Base-by-base conservation (phyloP, 30 jellyfish, hydroid and myxozoan genomes). In the Chrysaora quinquecirrha region DNA sequence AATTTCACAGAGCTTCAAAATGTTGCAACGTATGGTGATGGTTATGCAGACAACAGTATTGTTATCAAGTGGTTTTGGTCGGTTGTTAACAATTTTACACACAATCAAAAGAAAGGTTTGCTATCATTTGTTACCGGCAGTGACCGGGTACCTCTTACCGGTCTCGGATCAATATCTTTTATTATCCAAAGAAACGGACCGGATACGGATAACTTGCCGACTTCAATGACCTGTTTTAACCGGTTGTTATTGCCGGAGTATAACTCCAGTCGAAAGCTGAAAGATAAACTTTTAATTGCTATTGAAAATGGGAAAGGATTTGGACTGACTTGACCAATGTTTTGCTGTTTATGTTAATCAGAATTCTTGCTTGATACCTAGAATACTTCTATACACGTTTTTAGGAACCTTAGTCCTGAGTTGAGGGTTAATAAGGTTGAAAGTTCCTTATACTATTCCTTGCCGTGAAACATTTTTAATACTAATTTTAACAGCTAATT, bases 101-200 rank as follows among this genome's bases (percentile, higher is more conserved):
- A 72, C 52, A 76, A 87, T 61, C 97, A 94, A 52, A 87, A 87
- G 86, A 89, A 78, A 43, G 66, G 83, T n/a, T 73, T 94, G 50
- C 81, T 94, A 80, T 82, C 89, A 66, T 94, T 94, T 78, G 97
- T 83, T 14, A 94, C 99, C n/a, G 99, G 99, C 30, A 87, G 97
- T 62, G 88, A 80, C 70, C 96, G 99, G 21, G 97, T 94, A 28
- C 99, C 99, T 2, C 87, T 94, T 0, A 76, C 85, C 29, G 99
- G 99, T 25, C 81, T 94, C 75, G 64, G 92, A 3, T 75, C 97
- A 0, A 69, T 94, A 38, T 72, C 97, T 0, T 94, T 94, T 35
- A 54, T 82, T 33, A 87, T 94, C 48, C 97, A 87, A 60, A 49
- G 97, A 22, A 94, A 87, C 35, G 99, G 99, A 2, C 96, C 96